Evolutionary conservation across 2,888 invertebrate species (phyloP).

Genomic region (Spicauda simplicius): DNA sequence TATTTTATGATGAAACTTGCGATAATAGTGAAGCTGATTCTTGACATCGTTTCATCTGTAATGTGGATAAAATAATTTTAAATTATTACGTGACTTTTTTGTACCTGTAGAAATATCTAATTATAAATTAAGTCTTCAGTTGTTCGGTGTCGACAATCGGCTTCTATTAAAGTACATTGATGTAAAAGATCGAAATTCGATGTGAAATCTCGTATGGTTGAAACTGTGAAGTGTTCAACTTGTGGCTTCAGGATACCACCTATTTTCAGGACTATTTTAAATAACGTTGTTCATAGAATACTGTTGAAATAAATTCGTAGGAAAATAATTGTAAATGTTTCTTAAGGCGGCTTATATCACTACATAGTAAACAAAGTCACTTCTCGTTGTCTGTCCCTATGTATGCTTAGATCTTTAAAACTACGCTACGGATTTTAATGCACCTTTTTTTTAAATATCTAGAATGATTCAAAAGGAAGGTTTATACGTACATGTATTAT

Average conservation of each 20-base stretch:
- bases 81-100: too few relatives aligned
- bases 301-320: neutral
- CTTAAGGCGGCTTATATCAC: neutral
- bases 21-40: neutral
- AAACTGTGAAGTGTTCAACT: neutral
- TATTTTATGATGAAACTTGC: neutral
- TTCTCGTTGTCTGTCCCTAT: too few relatives aligned
- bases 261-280: neutral
- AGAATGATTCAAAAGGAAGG: too few relatives aligned
- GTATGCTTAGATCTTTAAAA: too few relatives aligned
- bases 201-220: neutral
- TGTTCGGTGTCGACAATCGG: too few relatives aligned
- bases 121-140: too few relatives aligned
- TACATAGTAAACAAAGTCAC: neutral
- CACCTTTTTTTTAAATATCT: too few relatives aligned
- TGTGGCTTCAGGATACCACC: neutral
- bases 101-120: too few relatives aligned
- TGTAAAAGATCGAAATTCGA: neutral
- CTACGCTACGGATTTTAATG: too few relatives aligned
- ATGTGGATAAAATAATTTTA: too few relatives aligned
- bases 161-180: too few relatives aligned
- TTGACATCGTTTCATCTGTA: neutral
- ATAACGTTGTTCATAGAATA: neutral
- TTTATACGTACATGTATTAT: too few relatives aligned
- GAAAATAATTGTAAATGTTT: neutral